Conservation (phyloP, 1,140 invertebrate species). For the Anthonomus grandis region DNA sequence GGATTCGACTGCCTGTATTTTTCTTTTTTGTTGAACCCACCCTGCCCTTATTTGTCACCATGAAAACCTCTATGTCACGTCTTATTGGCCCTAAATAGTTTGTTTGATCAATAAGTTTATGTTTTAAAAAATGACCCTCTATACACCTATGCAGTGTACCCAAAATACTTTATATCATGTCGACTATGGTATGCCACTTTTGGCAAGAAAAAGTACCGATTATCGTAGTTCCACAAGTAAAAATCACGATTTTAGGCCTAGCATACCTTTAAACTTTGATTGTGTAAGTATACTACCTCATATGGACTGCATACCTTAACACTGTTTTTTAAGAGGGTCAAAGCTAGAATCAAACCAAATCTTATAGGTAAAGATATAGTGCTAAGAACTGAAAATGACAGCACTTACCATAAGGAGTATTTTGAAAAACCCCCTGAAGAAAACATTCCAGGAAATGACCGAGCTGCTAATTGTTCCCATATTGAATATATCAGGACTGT, state of each 20-base stretch:
- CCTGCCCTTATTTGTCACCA: no score
- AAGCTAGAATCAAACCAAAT: constrained; percentile 34
- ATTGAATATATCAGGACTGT: constrained; percentile 28
- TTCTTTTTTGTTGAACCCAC: no score
- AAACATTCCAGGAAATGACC: constrained; percentile 4
- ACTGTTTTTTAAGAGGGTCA: constrained; percentile 28
- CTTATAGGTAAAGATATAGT: constrained; percentile 28
- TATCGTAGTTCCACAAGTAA: constrained; percentile 35
- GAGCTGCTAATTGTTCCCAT: constrained; percentile 10
- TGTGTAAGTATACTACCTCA: constrained; percentile 30
- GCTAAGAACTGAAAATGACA: constrained; percentile 32
- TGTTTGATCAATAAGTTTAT: constrained; percentile 12
- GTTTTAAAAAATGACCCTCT: constrained; percentile 7
- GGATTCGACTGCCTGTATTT: no score
- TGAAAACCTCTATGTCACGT: no score
- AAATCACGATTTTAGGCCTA: constrained; percentile 35
- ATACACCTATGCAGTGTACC: constrained; percentile 35
- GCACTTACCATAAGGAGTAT: constrained; percentile 26
- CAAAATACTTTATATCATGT: constrained; percentile 33
- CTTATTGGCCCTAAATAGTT: no score
- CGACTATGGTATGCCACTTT: constrained; percentile 38
- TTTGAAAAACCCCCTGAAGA: constrained; percentile 13
- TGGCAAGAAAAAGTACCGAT: constrained; percentile 36
- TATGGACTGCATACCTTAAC: constrained; percentile 3
- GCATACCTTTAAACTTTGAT: constrained; percentile 35